Evolutionary conservation across 2,113 vertebrate species (phyloP).

Genomic region (Castor canadensis): DNA sequence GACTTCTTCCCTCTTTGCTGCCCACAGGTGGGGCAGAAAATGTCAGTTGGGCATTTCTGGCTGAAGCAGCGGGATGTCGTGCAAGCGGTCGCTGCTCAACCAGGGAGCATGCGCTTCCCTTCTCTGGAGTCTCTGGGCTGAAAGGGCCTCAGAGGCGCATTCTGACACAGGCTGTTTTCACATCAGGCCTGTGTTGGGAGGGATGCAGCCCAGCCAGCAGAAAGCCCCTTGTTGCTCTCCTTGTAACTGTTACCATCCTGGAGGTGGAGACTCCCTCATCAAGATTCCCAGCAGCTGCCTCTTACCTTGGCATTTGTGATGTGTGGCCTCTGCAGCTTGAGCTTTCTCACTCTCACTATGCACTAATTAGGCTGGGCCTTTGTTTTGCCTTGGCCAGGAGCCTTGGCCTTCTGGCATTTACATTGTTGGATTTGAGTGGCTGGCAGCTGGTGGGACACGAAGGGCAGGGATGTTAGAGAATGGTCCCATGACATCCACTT

Average conservation of each 20-base stretch:
- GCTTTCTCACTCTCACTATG: constrained; percentile 48
- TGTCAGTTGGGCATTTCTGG: not conserved
- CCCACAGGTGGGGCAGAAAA: not conserved
- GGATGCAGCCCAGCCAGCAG: not conserved
- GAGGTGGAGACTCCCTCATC: not conserved
- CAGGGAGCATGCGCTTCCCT: not conserved
- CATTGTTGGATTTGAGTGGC: constrained; percentile 3
- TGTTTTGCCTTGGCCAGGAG: constrained; percentile 50
- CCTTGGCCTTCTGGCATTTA: constrained; percentile 49
- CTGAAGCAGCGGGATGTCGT: not conserved
- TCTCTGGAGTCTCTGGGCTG: not conserved
- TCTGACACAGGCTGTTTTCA: not conserved
- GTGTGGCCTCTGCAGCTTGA: not conserved
- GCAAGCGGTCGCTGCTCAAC: not conserved
- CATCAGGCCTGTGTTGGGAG: not conserved
- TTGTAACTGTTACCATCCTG: not conserved
- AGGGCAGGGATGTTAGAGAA: not conserved
- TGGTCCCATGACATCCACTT: constrained; percentile 34
- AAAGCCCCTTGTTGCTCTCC: not conserved
- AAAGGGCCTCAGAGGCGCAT: not conserved
- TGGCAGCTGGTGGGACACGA: not conserved
- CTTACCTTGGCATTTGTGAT: not conserved
- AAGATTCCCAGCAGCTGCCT: constrained; percentile 39
- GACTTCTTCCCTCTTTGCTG: not conserved
- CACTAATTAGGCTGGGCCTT: constrained; percentile 54